A percentile compares a stretch with the other conserved stretches of the same genome.
Conservation (phyloP, 2,888 invertebrate genomes). For the Stegana nigrithorax region DNA sequence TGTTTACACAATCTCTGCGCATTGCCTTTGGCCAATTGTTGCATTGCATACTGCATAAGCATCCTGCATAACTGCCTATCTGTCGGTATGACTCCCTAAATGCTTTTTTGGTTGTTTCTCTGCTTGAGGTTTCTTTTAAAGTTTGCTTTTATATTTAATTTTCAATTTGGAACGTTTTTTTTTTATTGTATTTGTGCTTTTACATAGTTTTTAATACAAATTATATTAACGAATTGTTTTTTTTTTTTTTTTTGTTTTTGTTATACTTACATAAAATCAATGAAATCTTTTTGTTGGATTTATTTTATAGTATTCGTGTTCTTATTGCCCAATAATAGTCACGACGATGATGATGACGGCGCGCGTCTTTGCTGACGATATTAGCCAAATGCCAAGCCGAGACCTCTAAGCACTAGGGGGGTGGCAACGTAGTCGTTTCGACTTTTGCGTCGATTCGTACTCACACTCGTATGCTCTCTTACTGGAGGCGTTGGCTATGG, state of each 20-base stretch:
- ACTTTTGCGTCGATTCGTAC: no score
- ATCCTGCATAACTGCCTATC: no score
- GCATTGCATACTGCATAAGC: conserved; percentile 3
- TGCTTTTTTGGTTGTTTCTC: background rate
- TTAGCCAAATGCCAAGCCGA: background rate
- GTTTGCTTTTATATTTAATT: no score
- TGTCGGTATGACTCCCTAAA: background rate
- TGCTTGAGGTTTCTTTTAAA: background rate
- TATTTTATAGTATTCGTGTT: background rate
- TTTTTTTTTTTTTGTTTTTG: background rate
- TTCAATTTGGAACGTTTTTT: background rate
- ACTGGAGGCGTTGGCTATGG: no score
- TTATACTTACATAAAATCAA: no score
- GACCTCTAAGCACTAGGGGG: background rate
- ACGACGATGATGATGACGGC: background rate
- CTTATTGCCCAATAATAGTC: conserved; percentile 12
- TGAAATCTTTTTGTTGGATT: background rate
- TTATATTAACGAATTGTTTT: conserved; percentile 12
- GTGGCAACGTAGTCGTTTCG: no score
- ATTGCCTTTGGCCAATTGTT: conserved; percentile 15
- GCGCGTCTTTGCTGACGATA: background rate
- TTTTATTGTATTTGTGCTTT: background rate
- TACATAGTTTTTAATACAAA: conserved; percentile 2
- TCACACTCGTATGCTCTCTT: no score
- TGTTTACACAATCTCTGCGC: conserved; percentile 13